Evolutionary conservation across 2,797 vertebrate species (phyloP).

Genomic region (Tiaroga cobitis): DNA sequence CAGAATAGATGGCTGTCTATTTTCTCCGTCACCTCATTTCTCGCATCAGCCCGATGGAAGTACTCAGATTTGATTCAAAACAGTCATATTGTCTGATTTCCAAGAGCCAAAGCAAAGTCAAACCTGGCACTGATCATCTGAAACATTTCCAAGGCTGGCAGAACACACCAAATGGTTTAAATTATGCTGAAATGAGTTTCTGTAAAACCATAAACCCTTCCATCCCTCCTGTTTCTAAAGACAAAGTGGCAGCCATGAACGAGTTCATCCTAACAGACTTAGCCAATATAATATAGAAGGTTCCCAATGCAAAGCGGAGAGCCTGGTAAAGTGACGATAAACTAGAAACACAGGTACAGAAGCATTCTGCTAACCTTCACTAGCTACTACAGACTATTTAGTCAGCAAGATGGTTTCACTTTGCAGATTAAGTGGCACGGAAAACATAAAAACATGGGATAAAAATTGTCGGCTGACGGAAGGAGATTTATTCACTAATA

Average conservation of each 20-base stretch:
- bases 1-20: constrained; percentile 36
- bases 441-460: constrained; percentile 2
- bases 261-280: constrained; percentile 3
- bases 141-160: constrained; percentile 37
- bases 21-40: not conserved
- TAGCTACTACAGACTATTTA: constrained; percentile 37
- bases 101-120: constrained; percentile 30
- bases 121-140: constrained; percentile 27
- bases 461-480: constrained; percentile 16
- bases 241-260: not conserved
- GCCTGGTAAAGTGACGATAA: not conserved
- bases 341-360: not conserved
- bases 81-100: constrained; percentile 33
- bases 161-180: constrained; percentile 28
- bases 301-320: constrained; percentile 24
- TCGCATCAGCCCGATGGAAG: constrained; percentile 30
- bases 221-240: constrained; percentile 9
- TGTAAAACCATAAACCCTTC: constrained; percentile 14
- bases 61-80: constrained; percentile 52
- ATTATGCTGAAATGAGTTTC: constrained; percentile 19
- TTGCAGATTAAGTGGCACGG: constrained; percentile 9
- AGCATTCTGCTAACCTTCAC: constrained; percentile 11
- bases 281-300: not conserved
- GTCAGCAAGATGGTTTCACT: constrained; percentile 28
- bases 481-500: constrained; percentile 49